These are phyloP conservation scores for Pipistrellus nathusii DNA, from an alignment of 2,797 vertebrate genomes.

Conservation along the genomic window DNA sequence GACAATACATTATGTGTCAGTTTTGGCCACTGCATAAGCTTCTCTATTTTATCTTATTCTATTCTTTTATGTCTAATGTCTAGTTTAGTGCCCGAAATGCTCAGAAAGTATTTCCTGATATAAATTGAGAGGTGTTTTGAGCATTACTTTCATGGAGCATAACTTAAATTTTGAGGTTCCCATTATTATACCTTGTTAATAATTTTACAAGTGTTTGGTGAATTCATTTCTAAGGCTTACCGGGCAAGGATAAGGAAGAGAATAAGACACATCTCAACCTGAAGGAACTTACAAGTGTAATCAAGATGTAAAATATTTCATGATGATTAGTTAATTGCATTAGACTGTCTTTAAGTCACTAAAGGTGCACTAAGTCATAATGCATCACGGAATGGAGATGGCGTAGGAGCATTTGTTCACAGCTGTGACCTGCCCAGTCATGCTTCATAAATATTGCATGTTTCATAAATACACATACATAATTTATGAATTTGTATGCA, in stretches of 20 bases:
- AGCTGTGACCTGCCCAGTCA: not conserved
- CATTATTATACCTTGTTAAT: not conserved
- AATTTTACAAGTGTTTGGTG: not conserved
- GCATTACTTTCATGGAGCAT: not conserved
- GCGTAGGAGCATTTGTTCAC: slow-evolving; percentile 47
- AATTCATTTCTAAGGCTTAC: not conserved
- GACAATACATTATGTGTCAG: not conserved
- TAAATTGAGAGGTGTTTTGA: not conserved
- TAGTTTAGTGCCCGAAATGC: too few species aligned
- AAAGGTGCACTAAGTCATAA: not conserved
- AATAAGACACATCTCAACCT: not conserved
- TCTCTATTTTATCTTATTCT: not conserved
- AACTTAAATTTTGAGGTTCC: not conserved
- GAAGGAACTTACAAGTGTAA: not conserved
- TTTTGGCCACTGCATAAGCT: not conserved
- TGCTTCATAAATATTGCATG: not conserved
- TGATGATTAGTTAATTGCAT: slow-evolving; percentile 2
- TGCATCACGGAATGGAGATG: not conserved
- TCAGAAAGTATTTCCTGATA: not conserved
- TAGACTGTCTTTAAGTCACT: not conserved
- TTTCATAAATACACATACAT: not conserved
- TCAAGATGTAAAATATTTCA: not conserved
- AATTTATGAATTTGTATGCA: not conserved
- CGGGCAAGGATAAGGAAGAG: not conserved
- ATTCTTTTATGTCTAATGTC: not conserved